Base-by-base conservation (phyloP, 2,797 vertebrate genomes). In the Heliangelus exortis region DNA sequence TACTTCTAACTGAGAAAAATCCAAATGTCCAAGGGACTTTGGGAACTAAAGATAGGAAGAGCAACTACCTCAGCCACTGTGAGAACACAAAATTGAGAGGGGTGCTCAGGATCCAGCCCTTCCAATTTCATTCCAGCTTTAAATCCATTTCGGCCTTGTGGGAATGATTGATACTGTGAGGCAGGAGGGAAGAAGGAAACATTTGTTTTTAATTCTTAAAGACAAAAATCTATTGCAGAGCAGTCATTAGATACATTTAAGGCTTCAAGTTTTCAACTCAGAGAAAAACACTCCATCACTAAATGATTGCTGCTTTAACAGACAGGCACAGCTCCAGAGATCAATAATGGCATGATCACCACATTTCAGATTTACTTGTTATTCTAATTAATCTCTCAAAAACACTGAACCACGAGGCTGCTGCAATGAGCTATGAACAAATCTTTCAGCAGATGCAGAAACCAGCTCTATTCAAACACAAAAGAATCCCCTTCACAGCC, bases 121-220 rank as follows among this genome's bases (percentile, higher is more conserved):
- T 99, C 99, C 92, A 99, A 92, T 93, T 99, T 99, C 98, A 99
- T 99, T 89, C 99, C 99, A 90, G 98, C 98, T 95, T 98, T 99
- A 96, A 99, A 99, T 87, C 98, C 97, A 95, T 99, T 99, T 90
- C 98, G 98, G 96, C 98, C 98, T 96, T 99, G 98, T 61, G 99
- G 99, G 92, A 99, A 98, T 2, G 98, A 98, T 43, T 99, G 99
- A 91, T 98, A 98, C 99, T 99, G 97, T n/a, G 86, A 83, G 25
- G 73, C 67, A 94, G 29, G 66, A 23, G 43, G 10, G 71, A 50
- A 83, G 25, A n/a, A 34, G 62, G 55, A 91, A 86, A 90, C n/a
- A 58, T 53, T 69, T 82, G 18, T 1, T 43, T 73, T 92, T 48
- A 92, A 74, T 71, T 88, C 34, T 34, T 65, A 17, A 76, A 69